A percentile compares a stretch with the other conserved stretches of the same genome.
These are phyloP conservation scores for Cisticola juncidis DNA, from an alignment of 2,113 vertebrate species.

Conservation along the genomic window DNA sequence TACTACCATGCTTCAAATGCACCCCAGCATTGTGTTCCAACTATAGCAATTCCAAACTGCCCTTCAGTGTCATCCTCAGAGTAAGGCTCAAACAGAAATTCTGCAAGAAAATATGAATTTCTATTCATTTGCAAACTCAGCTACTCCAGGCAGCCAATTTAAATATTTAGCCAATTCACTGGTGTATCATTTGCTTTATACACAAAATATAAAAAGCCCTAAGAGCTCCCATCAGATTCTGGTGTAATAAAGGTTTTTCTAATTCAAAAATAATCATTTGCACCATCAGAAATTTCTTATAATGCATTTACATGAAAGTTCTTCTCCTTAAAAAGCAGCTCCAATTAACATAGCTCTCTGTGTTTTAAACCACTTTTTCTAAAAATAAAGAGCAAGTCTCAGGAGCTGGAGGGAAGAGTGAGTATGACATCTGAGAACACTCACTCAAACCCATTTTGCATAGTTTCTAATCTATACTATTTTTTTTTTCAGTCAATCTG, in stretches of 20 bases:
- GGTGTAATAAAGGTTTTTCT: background rate
- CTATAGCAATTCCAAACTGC: background rate
- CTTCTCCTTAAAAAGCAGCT: background rate
- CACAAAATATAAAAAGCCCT: background rate
- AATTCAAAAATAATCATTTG: conserved; percentile 40
- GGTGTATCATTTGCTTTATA: conserved; percentile 6
- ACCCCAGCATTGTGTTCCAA: background rate
- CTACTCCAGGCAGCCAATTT: conserved; percentile 13
- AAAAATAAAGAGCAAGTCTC: background rate
- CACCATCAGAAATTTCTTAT: background rate
- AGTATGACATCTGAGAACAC: background rate
- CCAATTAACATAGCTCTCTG: background rate
- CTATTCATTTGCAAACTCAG: background rate
- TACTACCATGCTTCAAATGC: background rate
- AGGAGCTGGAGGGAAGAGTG: background rate
- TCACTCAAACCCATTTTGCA: background rate
- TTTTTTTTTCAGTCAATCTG: background rate
- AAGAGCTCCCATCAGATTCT: background rate
- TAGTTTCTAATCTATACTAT: background rate
- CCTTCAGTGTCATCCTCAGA: background rate
- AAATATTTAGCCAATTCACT: conserved; percentile 1
- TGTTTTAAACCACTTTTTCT: background rate
- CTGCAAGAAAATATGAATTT: background rate
- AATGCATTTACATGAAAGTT: background rate
- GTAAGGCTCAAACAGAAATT: background rate